phyloP scores from a whole-genome alignment of 53 echinoderm and acorn worm genomes.

The Glandiceps talaboti region DNA sequence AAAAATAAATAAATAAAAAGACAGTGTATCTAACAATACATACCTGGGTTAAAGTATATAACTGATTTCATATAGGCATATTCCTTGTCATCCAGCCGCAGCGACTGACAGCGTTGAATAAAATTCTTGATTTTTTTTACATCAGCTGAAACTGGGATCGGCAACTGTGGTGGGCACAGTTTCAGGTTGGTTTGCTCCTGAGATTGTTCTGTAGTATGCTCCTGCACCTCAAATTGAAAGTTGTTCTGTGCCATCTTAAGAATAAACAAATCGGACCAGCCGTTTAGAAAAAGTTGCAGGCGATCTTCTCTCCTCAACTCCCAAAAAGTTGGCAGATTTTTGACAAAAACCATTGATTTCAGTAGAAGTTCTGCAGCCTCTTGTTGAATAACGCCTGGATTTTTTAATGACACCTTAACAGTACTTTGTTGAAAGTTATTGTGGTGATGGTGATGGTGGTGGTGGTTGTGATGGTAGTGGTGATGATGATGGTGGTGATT shows the following conservation, averaged over 20 bases:
- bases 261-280: slow-evolving; percentile 96
- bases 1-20: too few relatives aligned
- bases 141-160: slow-evolving; percentile 82
- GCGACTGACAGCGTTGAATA: slow-evolving; percentile 82
- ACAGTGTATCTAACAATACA: too few relatives aligned
- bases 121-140: slow-evolving; percentile 85
- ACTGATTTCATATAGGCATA: slow-evolving; percentile 94
- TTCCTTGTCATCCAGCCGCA: slow-evolving; percentile 93
- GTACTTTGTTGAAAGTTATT: slow-evolving; percentile 37
- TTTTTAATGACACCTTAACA: slow-evolving; percentile 55
- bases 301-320: slow-evolving; percentile 64
- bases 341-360: slow-evolving; percentile 87
- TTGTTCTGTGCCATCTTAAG: slow-evolving; percentile 87
- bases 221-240: slow-evolving; percentile 75
- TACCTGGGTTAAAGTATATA: slow-evolving; percentile 96
- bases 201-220: slow-evolving; percentile 20
- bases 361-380: slow-evolving; percentile 78
- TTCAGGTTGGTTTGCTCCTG: slow-evolving; percentile 5
- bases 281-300: slow-evolving; percentile 65
- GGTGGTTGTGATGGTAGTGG: slow-evolving; percentile 21
- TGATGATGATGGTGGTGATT: slow-evolving; percentile 19
- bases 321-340: slow-evolving; percentile 62
- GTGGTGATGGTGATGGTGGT: slow-evolving; percentile 23
- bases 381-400: slow-evolving; percentile 68
- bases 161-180: slow-evolving; percentile 34